A percentile compares a stretch with the other conserved stretches of the same genome.
phyloP scores from a whole-genome alignment of 2,797 vertebrate genomes.

The Gila robusta region DNA sequence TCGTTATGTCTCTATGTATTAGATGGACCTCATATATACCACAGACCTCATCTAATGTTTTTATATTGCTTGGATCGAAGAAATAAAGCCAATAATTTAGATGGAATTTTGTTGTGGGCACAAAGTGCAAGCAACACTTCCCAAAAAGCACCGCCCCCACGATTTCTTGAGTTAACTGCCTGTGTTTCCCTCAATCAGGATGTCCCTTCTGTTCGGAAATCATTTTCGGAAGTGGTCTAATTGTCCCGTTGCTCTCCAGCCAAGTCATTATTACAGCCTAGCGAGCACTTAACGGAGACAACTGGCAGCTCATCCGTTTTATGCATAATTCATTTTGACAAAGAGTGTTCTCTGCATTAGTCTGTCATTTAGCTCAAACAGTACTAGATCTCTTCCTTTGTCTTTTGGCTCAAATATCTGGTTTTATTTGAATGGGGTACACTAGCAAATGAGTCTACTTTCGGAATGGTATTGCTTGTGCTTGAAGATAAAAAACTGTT shows the following conservation, averaged over 20 bases:
- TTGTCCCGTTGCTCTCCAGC: slow-evolving; percentile 36
- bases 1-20: neutral
- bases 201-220: slow-evolving; percentile 41
- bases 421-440: neutral
- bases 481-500: neutral
- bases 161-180: slow-evolving; percentile 5
- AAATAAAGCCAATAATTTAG: slow-evolving; percentile 8
- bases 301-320: slow-evolving; percentile 40
- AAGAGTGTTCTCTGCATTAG: slow-evolving; percentile 12
- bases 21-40: neutral
- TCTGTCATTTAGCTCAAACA: neutral
- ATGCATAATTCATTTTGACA: slow-evolving; percentile 60
- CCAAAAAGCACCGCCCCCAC: neutral
- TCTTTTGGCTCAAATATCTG: neutral
- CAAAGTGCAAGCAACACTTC: slow-evolving; percentile 16
- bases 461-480: neutral
- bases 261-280: slow-evolving; percentile 19
- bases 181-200: slow-evolving; percentile 42
- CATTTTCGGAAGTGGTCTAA: slow-evolving; percentile 48
- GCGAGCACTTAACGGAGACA: slow-evolving; percentile 37
- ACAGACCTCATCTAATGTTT: slow-evolving; percentile 31
- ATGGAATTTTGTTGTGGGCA: slow-evolving; percentile 14
- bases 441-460: neutral
- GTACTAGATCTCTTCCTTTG: neutral
- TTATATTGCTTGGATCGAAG: neutral